Conservation (phyloP, 2,113 vertebrate species). For the Trichomycterus rosablanca region DNA sequence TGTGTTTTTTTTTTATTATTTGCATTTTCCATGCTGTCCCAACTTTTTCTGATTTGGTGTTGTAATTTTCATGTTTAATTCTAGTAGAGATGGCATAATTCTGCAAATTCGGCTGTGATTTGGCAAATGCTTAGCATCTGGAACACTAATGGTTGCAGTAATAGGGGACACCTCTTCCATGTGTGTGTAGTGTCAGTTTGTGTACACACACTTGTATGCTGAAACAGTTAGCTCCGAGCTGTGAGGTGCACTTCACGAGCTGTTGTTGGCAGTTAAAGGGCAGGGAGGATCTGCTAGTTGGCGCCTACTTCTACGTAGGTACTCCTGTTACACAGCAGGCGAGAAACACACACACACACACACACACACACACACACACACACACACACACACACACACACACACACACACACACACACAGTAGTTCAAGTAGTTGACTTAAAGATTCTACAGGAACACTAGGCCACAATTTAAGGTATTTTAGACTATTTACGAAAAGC, state of each 20-base stretch:
- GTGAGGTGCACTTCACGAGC: slow-evolving; percentile 43
- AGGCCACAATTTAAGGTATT: no score
- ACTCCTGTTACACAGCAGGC: slow-evolving; percentile 41
- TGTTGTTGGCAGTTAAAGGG: slow-evolving; percentile 60
- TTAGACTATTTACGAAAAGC: no score
- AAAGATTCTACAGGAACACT: no score
- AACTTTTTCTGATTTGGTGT: no score
- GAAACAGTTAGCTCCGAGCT: slow-evolving; percentile 50
- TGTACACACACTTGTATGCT: slow-evolving; percentile 19
- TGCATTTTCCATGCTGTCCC: no score
- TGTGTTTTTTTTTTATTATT: no score
- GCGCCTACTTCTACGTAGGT: slow-evolving; percentile 37
- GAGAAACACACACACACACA: slow-evolving; percentile 28
- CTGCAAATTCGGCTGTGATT: no score
- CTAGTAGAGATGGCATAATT: no score
- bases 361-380: slow-evolving; percentile 7
- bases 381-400: no score
- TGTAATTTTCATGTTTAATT: no score
- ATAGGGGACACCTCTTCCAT: neutral
- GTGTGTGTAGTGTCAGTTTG: slow-evolving; percentile 13
- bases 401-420: no score
- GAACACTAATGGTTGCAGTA: neutral
- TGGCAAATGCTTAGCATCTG: neutral
- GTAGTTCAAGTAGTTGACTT: no score
- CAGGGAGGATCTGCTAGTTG: slow-evolving; percentile 67